phyloP scores from a whole-genome alignment of 2,888 invertebrate genomes.

The Zele albiditarsus region DNA sequence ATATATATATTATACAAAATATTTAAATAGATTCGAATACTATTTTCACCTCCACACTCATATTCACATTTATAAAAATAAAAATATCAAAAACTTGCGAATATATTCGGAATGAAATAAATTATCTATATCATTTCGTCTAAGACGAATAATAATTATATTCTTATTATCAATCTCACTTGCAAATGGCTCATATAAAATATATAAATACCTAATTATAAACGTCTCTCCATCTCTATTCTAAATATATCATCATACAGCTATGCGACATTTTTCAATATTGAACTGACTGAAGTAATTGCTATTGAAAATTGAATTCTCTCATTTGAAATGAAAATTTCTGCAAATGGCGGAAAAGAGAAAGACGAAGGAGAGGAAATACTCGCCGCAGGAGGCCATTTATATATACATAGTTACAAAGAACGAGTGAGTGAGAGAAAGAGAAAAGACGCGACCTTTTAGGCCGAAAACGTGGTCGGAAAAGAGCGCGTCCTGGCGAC shows the following conservation, averaged over 20 bases:
- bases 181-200: no score
- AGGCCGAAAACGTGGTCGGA: conserved; percentile 16
- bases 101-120: no score
- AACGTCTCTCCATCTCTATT: background rate
- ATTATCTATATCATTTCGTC: no score
- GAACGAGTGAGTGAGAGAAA: background rate
- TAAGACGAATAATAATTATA: no score
- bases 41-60: no score
- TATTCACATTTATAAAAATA: no score
- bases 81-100: no score
- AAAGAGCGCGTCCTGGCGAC: conserved; percentile 38
- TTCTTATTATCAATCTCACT: no score
- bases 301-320: conserved; percentile 33
- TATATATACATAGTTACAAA: conserved; percentile 9
- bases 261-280: conserved; percentile 8
- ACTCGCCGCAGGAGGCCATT: background rate
- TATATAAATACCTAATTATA: background rate
- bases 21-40: no score
- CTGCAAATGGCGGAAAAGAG: background rate
- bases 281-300: conserved; percentile 8
- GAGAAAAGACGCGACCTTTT: conserved; percentile 18
- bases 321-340: conserved; percentile 10
- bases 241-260: background rate
- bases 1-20: no score
- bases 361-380: background rate